phyloP scores from a whole-genome alignment of 2,113 vertebrate genomes.

The Microcebus jonahi region DNA sequence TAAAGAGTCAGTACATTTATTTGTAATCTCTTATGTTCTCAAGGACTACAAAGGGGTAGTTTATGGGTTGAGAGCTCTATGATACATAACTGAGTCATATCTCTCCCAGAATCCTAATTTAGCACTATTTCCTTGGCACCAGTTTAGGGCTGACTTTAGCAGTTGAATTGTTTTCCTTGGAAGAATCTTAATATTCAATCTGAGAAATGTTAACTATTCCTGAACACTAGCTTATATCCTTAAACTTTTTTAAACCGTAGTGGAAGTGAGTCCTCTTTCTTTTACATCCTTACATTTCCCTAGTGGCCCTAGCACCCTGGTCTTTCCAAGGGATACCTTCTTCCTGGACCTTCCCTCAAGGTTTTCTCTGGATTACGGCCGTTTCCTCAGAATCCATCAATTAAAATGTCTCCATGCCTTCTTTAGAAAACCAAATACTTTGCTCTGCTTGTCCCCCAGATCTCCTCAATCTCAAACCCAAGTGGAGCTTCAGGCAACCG shows the following conservation, averaged over 20 bases:
- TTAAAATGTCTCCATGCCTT: background rate
- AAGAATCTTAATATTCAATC: conserved; percentile 67
- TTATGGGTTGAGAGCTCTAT: conserved; percentile 52
- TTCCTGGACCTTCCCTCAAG: background rate
- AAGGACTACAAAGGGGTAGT: conserved; percentile 62
- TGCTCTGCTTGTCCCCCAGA: background rate
- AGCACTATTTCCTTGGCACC: conserved; percentile 63
- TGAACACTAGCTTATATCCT: conserved; percentile 45
- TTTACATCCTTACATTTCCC: background rate
- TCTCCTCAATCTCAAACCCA: background rate
- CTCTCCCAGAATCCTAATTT: conserved; percentile 54
- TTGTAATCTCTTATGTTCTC: conserved; percentile 58
- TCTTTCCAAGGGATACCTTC: conserved; percentile 20
- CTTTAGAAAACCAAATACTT: conserved; percentile 30
- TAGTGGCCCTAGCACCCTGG: background rate
- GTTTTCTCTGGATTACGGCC: background rate
- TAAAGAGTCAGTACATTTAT: conserved; percentile 58
- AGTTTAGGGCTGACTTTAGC: conserved; percentile 49
- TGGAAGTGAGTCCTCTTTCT: background rate
- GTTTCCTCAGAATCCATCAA: conserved; percentile 8
- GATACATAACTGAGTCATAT: conserved; percentile 58
- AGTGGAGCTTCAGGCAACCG: background rate
- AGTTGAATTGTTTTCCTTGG: conserved; percentile 68
- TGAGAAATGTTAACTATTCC: conserved; percentile 66
- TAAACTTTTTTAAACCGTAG: conserved; percentile 3